phyloP scores from a whole-genome alignment of 2,888 invertebrate species.

The Ectobius pallidus region DNA sequence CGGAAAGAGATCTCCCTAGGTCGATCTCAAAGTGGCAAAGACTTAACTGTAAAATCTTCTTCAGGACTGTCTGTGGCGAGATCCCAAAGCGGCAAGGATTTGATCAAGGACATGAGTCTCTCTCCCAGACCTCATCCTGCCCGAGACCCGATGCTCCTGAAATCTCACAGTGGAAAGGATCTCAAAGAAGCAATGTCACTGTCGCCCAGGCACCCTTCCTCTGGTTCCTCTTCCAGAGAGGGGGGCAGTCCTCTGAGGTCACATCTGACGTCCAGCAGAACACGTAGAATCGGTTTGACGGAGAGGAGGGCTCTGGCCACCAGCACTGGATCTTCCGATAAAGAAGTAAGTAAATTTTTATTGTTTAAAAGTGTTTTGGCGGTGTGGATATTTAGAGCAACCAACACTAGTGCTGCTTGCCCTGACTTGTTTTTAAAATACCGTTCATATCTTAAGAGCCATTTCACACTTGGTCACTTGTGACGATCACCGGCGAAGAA shows the following conservation, averaged over 20 bases:
- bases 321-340: slow-evolving; percentile 31
- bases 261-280: neutral
- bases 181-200: neutral
- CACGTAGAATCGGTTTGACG: slow-evolving; percentile 10
- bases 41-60: neutral
- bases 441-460: no score
- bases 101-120: neutral
- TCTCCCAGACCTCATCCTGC: neutral
- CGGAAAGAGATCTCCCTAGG: neutral
- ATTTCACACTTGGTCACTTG: no score
- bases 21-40: slow-evolving; percentile 9
- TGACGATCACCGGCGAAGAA: no score
- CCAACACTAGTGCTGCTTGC: no score
- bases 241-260: neutral
- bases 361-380: no score
- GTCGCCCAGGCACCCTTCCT: neutral
- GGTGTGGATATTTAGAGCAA: no score
- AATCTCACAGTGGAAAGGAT: neutral
- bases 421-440: no score
- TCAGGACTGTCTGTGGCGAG: neutral
- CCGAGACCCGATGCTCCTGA: neutral
- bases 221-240: neutral
- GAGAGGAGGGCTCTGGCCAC: neutral
- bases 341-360: slow-evolving; percentile 32
- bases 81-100: slow-evolving; percentile 7